phyloP scores from a whole-genome alignment of 2,797 vertebrate genomes.

The Steatocranus sp. region DNA sequence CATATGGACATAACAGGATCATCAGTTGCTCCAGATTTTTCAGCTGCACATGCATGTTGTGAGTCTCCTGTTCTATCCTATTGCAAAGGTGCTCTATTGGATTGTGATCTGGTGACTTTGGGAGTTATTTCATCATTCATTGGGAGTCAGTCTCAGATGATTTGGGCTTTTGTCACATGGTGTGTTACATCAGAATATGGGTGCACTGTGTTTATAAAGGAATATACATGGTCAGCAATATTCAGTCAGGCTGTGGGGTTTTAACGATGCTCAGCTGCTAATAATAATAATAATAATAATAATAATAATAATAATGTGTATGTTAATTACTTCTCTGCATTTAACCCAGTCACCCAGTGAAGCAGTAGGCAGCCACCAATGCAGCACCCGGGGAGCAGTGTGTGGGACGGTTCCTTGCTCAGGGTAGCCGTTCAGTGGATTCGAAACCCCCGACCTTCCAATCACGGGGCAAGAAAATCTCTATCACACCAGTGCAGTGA shows the following conservation, averaged over 20 bases:
- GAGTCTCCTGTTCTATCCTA: no score
- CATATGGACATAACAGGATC: not conserved
- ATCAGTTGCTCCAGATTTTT: not conserved
- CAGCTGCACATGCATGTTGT: not conserved
- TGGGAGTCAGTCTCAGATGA: not conserved
- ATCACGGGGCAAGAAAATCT: not conserved
- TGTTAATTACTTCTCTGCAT: not conserved
- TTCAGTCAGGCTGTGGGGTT: not conserved
- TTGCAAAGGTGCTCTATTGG: not conserved
- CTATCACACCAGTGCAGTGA: not conserved
- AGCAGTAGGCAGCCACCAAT: not conserved
- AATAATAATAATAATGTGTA: not conserved
- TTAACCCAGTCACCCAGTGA: not conserved
- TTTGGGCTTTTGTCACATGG: not conserved
- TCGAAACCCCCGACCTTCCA: not conserved
- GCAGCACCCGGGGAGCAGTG: not conserved
- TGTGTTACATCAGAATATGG: not conserved
- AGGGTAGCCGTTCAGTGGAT: not conserved
- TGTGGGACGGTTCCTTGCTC: not conserved
- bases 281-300: no score
- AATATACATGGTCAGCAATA: not conserved
- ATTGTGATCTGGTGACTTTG: not conserved
- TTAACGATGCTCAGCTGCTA: not conserved
- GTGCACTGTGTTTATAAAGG: not conserved
- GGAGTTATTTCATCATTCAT: not conserved